Evolutionary conservation across 1,140 invertebrate species (phyloP).

Genomic region (Heliconius congener): DNA sequence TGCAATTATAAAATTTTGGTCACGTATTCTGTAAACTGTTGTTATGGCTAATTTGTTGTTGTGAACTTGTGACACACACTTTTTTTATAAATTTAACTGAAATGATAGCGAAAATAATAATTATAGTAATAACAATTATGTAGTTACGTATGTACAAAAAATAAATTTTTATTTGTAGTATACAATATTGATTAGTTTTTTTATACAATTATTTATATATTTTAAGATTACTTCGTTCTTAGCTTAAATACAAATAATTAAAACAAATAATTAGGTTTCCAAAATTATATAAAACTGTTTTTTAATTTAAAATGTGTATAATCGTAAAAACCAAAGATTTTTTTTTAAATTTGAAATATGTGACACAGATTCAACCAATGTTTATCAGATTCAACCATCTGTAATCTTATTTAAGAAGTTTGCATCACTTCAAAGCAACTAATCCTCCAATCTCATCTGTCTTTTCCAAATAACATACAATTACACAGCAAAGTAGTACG

Average conservation of each 20-base stretch:
- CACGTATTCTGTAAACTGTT: constrained; percentile 44
- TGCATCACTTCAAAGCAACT: constrained; percentile 7
- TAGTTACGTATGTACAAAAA: no score
- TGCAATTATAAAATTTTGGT: constrained; percentile 40
- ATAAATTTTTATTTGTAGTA: no score
- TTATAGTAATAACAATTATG: no score
- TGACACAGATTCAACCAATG: not conserved
- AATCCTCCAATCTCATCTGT: constrained; percentile 8
- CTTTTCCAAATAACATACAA: constrained; percentile 23
- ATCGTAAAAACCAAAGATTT: no score
- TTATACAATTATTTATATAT: no score
- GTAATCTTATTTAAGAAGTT: not conserved
- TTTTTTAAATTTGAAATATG: no score
- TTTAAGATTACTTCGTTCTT: not conserved
- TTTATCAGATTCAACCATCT: not conserved
- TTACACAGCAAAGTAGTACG: constrained; percentile 13
- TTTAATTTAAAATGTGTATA: no score
- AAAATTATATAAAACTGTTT: no score
- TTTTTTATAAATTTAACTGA: not conserved
- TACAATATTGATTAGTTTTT: no score
- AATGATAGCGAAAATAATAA: not conserved
- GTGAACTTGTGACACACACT: not conserved
- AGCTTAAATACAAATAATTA: no score
- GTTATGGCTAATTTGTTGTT: constrained; percentile 40
- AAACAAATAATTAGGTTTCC: no score